Base-by-base conservation (phyloP, 1,140 invertebrate species). In the Euschistus heros region DNA sequence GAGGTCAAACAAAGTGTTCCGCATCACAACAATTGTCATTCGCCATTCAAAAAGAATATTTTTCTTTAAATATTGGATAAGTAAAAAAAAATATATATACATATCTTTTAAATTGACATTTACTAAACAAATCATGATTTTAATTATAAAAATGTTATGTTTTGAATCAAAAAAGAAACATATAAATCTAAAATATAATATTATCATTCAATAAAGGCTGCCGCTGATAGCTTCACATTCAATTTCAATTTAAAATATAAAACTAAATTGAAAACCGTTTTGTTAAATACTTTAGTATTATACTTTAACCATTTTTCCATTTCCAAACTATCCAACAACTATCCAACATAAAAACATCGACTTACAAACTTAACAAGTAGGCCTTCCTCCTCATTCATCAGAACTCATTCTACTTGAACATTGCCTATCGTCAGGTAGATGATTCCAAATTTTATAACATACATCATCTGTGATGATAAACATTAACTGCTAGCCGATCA, bases 11-110 rank as follows among this genome's bases (percentile, higher is more conserved):
- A 61, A 61, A 37, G 37, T 61, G 59, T 61, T 57, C 59, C 59
- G 59, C 59, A 61, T 61, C 59, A 61, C 42, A 61, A 61, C 59
- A 61, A 42, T 61, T 24, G 30, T 61, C 59, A 37, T 33, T 61
- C 59, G 37, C 18, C 59, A 61, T 33, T 61, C 30, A 42, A 37
- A 61, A 61, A 42, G 37, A 37, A 61, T 61, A 42, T 61, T 61
- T 61, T 26, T 61, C 22, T 61, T 61, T 37, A 57, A 57, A 24
- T 24, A 24, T 57, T 24, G 20, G 24, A 24, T 57, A 57, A 17
- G 54, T 57, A 26, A 37, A 57, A 57, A 54, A 18, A 18, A 57
- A 57, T 26, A 26, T 24, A 26, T 24, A 57, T 24, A 24, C 24
- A 57, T 24, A 24, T 17, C 54, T 24, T 20, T 57, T 24, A 57